Evolutionary conservation across 2,113 vertebrate species (phyloP), one percentile per base, ranked within the genome.

Genomic region (Notarius lentiginosus): DNA sequence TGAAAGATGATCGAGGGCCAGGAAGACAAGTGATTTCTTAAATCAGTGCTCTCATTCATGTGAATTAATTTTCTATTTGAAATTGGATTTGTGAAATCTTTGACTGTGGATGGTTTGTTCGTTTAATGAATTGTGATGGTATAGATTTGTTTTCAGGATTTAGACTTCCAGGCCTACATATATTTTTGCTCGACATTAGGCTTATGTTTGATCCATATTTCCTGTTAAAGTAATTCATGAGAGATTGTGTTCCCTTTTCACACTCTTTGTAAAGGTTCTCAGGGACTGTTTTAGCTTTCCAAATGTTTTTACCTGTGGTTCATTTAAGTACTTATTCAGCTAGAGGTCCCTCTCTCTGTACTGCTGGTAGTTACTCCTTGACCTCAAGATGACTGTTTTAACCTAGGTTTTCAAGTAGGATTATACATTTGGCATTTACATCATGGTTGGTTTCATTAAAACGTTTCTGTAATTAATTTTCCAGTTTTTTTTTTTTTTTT

Each of bases 251-350:
- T 27, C 24, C 60, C 11, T 4, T 65, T 51, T 87, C 7, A 55
- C 41, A 77, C 77, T 70, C 1, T 80, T 61, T 88, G 34, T 61
- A 58, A 14, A n/a, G 53, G 56, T 87, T 83, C 89, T 89, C 89
- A 89, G 89, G 89, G 89, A 87, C 65, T 85, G 27, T 51, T 84
- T 84, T 70, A 68, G 18, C 20, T 87, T 87, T 61, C 68, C 49
- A 73, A 10, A 81, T 65, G 5, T 79, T 75, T 80, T 89, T 73
- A 41, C 17, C 5, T 8, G 10, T 55, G 15, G 14, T 80, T 24
- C 34, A 34, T 79, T 60, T 34, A 61, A 70, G 55, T 82, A 47
- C 55, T 30, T 76, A 2, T 82, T 60, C 77, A 63, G 7, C 55
- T 2, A 55, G 73, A 47, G 34, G 20, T 24, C 22, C 47, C 51